Evolutionary conservation across 2,888 invertebrate species (phyloP), one percentile per base, ranked within the genome.

Genomic region (Teleiodes luculella): DNA sequence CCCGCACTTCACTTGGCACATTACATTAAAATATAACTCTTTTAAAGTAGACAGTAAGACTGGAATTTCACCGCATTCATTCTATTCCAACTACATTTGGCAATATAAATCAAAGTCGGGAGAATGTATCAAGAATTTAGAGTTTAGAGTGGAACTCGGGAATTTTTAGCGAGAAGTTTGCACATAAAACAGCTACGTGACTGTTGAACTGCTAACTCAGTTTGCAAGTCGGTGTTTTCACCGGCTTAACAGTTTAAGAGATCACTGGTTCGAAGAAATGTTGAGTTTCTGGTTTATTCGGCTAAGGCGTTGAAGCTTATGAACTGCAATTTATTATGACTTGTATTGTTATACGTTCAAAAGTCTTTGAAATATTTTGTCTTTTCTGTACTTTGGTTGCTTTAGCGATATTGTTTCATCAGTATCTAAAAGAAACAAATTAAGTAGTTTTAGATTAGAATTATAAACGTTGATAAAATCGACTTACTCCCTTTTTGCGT

Each of bases 121-220:
- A 16, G 43, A 24, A 20, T 28, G 43, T 43, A 43, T 43, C 48
- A 35, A 33, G 37, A 49, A 36, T 35, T 35, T 48, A 33, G 24
- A 48, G 48, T 36, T 49, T 37, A 7, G 20, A 36, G 10, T 35
- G 49, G 7, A 24, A 49, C 37, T 37, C 24, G 20, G 24, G 36
- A 28, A 53, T 53, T 53, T 53, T 53, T 53, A 53, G 48, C 20
- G 1, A 18, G 39, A 53, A 53, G 31, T 53, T 53, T 31, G 28
- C 31, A 13, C 53, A 53, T 53, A 53, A 53, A 53, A 48, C 30
- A 28, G 46, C 5, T 6, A 53, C 53, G 53, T 53, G 53, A 47
- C 53, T 35, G 11, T 6, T 28, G 14, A 28, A 13, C 11, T 30
- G 45, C 39, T 37, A 50, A 24, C 39, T 37, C 37, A 10, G 52